Percentiles rank a stretch among this genome's conserved stretches.
Evolutionary conservation across 2,113 vertebrate genomes (phyloP).

Genomic region (Equus przewalskii): DNA sequence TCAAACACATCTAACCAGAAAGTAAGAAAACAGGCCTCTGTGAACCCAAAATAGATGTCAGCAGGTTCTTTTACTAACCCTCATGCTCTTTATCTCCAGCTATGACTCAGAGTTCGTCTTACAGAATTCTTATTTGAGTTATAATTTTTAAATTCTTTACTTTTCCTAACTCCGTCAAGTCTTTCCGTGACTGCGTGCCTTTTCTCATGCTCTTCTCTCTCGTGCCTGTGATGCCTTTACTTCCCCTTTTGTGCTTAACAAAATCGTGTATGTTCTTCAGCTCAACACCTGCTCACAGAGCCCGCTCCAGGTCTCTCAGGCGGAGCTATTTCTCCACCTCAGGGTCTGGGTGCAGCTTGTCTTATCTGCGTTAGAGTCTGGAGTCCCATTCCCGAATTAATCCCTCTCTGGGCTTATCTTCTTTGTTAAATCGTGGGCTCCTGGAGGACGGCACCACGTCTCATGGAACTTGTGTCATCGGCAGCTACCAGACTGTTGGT

Average conservation of each 20-base stretch:
- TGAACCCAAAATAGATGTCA: not conserved
- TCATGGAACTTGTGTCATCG: not conserved
- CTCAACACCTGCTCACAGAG: rapidly evolving
- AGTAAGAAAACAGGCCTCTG: not conserved
- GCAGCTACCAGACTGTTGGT: not conserved
- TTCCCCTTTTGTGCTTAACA: not conserved
- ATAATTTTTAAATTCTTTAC: not conserved
- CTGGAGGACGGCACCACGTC: not conserved
- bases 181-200: not conserved
- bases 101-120: not conserved
- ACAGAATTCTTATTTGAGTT: not conserved
- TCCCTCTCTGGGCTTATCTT: not conserved
- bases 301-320: not conserved
- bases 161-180: not conserved
- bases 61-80: not conserved
- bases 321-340: not conserved
- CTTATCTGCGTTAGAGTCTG: rapidly evolving
- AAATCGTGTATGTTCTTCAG: not conserved
- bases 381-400: not conserved
- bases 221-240: not conserved
- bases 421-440: not conserved
- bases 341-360: no score
- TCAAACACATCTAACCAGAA: not conserved
- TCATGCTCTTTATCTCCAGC: not conserved
- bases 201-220: not conserved